A percentile compares a stretch with the other conserved stretches of the same genome.
Evolutionary conservation across 2,797 vertebrate genomes (phyloP).

Genomic region (Gila robusta): DNA sequence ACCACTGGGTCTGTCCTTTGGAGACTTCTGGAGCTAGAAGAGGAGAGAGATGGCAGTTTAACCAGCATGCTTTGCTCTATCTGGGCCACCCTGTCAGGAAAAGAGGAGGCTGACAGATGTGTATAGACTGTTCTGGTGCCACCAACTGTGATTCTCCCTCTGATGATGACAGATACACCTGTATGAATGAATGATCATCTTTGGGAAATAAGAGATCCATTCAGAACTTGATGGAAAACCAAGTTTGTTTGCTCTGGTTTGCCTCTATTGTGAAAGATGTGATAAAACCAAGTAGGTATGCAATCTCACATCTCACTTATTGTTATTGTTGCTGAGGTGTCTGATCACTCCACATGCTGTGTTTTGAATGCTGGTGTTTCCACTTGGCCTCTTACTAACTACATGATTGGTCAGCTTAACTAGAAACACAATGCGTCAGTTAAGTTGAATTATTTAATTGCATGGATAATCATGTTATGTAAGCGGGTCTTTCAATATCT

Average conservation of each 20-base stretch:
- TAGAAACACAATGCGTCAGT: neutral
- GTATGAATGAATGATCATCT: neutral
- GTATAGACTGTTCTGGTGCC: slow-evolving; percentile 1
- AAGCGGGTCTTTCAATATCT: neutral
- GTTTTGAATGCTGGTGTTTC: neutral
- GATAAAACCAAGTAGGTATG: neutral
- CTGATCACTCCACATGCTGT: neutral
- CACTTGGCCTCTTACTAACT: neutral
- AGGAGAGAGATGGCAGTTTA: slow-evolving; percentile 19
- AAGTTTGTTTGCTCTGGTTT: neutral
- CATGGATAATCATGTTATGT: neutral
- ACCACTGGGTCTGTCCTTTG: slow-evolving; percentile 26
- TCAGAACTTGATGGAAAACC: neutral
- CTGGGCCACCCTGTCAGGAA: slow-evolving; percentile 23
- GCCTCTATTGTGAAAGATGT: too few species aligned
- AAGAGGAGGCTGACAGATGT: slow-evolving; percentile 35
- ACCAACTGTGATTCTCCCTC: slow-evolving; percentile 6
- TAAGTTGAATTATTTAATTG: neutral
- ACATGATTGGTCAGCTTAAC: neutral
- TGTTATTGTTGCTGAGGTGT: neutral
- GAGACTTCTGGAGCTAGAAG: neutral
- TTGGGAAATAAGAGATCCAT: neutral
- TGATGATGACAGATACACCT: neutral
- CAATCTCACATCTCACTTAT: neutral
- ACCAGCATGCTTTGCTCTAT: neutral